phyloP scores from a whole-genome alignment of 2,888 invertebrate genomes.

The Lasioglossum villosulum region DNA sequence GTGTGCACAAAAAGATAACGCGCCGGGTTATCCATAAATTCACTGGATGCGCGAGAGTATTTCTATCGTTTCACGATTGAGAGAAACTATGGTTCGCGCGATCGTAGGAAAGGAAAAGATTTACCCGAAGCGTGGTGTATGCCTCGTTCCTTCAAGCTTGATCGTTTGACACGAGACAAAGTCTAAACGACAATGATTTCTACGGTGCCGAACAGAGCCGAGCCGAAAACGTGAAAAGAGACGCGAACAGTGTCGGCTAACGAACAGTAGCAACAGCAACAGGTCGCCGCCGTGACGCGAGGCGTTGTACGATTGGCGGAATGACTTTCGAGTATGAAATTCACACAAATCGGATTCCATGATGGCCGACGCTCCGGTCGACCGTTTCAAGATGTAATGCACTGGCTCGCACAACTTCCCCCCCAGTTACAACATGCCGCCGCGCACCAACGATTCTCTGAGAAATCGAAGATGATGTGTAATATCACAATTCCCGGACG shows the following conservation, averaged over 20 bases:
- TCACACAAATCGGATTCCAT: slow-evolving; percentile 67
- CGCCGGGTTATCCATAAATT: slow-evolving; percentile 46
- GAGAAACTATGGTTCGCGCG: not conserved
- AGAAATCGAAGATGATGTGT: slow-evolving; percentile 13
- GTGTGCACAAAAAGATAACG: slow-evolving; percentile 17
- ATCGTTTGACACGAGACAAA: slow-evolving; percentile 1
- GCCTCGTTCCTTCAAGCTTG: not conserved
- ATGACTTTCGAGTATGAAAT: slow-evolving; percentile 59
- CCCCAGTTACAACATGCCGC: not conserved
- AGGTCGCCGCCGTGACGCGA: slow-evolving; percentile 54
- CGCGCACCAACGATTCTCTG: slow-evolving; percentile 23
- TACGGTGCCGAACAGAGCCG: not conserved
- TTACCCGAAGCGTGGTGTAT: slow-evolving; percentile 9
- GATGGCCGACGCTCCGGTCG: slow-evolving; percentile 68
- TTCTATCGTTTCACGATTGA: slow-evolving; percentile 28
- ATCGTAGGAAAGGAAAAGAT: not conserved
- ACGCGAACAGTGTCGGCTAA: slow-evolving; percentile 16
- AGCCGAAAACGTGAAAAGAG: not conserved
- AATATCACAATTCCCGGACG: slow-evolving; percentile 33
- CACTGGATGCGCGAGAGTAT: slow-evolving; percentile 5
- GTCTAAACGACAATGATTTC: not conserved
- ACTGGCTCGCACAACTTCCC: slow-evolving; percentile 38
- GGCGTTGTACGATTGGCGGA: slow-evolving; percentile 59
- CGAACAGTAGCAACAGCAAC: slow-evolving; percentile 51
- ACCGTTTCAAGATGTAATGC: slow-evolving; percentile 51